Percentiles rank a stretch among this genome's conserved stretches.
Conservation (phyloP, 2,888 invertebrate species). For the Thysanoteuthis rhombus region DNA sequence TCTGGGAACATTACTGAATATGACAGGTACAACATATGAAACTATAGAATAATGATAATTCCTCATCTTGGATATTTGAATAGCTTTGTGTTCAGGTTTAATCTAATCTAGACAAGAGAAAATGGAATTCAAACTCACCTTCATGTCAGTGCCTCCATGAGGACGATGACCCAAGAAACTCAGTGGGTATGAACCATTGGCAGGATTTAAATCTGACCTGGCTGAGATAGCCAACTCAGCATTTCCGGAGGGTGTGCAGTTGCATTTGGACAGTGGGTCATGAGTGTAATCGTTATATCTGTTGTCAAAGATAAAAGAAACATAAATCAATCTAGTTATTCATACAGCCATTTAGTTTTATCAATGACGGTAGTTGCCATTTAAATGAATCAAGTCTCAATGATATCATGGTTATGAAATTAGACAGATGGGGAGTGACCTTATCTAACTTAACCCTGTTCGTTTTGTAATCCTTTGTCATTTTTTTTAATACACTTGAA, state of each 20-base stretch:
- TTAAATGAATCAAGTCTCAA: too few species aligned
- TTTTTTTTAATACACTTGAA: too few species aligned
- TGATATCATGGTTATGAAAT: too few species aligned
- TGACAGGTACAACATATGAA: too few species aligned
- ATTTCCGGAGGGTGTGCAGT: slow-evolving; percentile 78
- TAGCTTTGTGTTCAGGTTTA: background rate
- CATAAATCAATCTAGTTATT: background rate
- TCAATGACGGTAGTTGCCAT: too few species aligned
- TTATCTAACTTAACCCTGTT: too few species aligned
- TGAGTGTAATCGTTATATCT: slow-evolving; percentile 79
- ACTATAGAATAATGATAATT: too few species aligned
- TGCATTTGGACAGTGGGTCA: slow-evolving; percentile 77
- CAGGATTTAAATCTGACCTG: slow-evolving; percentile 78
- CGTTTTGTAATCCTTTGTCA: too few species aligned
- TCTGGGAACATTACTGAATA: too few species aligned
- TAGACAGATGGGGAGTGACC: too few species aligned
- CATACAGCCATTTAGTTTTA: background rate
- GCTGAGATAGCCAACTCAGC: slow-evolving; percentile 80
- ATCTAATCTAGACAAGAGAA: background rate
- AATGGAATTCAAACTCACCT: slow-evolving; percentile 68
- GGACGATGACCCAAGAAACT: slow-evolving; percentile 76
- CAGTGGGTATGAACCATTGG: slow-evolving; percentile 78
- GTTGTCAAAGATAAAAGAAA: slow-evolving; percentile 19
- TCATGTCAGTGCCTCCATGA: slow-evolving; percentile 79
- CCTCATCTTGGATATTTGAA: too few species aligned